A percentile compares a stretch with the other conserved stretches of the same genome.
These are phyloP conservation scores for Aplidium turbinatum DNA, from an alignment of 23 tunicate species.

Conservation along the genomic window DNA sequence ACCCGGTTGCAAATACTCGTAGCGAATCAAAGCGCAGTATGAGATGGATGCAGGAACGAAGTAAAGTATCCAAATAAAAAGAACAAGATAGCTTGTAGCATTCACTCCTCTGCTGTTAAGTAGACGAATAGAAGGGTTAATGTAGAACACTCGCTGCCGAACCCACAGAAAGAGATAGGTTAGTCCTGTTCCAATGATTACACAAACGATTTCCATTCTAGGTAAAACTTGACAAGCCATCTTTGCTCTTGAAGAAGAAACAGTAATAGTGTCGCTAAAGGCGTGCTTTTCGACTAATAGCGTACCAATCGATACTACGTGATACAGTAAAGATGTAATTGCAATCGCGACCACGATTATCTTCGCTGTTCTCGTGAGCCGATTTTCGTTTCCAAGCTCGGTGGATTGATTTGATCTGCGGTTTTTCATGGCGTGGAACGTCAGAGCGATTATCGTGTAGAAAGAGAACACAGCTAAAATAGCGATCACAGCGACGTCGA, in stretches of 20 bases:
- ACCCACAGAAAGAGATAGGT: slow-evolving; percentile 67
- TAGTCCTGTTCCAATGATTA: background rate
- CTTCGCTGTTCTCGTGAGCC: background rate
- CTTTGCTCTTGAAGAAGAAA: background rate
- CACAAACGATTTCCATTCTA: background rate
- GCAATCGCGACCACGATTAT: slow-evolving; percentile 7
- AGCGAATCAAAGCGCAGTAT: slow-evolving; percentile 10
- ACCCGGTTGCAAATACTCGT: slow-evolving; percentile 19
- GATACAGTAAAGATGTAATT: background rate
- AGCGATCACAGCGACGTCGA: background rate
- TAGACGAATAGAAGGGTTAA: slow-evolving; percentile 38
- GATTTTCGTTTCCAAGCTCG: background rate
- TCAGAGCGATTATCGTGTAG: background rate
- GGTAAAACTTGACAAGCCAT: slow-evolving; percentile 5
- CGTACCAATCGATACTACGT: background rate
- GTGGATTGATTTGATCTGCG: background rate
- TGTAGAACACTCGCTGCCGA: slow-evolving; percentile 67
- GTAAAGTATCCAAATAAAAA: slow-evolving; percentile 48
- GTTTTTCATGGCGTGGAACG: background rate
- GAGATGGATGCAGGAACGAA: slow-evolving; percentile 11
- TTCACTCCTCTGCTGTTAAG: slow-evolving; percentile 45
- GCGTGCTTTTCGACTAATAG: background rate
- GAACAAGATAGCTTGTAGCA: slow-evolving; percentile 22
- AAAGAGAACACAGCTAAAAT: background rate
- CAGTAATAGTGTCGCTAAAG: background rate